Percentiles rank a stretch among this genome's conserved stretches.
phyloP scores from a whole-genome alignment of 2,888 invertebrate genomes.

The Hemicrepidius hirtus region DNA sequence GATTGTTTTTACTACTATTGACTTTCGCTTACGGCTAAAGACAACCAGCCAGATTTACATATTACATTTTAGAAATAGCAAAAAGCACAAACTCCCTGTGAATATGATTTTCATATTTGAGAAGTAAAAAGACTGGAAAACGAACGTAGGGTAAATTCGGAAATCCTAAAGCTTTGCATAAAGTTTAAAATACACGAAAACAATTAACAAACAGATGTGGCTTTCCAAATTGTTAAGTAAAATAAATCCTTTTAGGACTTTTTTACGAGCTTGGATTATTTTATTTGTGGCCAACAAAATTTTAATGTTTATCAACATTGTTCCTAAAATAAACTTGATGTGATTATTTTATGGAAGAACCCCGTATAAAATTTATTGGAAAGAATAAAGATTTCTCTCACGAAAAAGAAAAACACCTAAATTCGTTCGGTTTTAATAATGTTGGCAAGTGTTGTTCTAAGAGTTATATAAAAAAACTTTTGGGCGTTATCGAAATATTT shows the following conservation, averaged over 20 bases:
- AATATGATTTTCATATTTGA: constrained; percentile 10
- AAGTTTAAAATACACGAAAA: too few species aligned
- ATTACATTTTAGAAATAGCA: constrained; percentile 16
- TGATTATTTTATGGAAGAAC: too few species aligned
- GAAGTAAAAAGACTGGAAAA: not conserved
- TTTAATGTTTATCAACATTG: too few species aligned
- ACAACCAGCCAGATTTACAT: constrained; percentile 45
- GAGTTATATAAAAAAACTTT: constrained; percentile 27
- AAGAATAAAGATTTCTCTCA: not conserved
- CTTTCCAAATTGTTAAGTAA: too few species aligned
- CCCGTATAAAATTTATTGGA: too few species aligned
- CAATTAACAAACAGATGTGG: too few species aligned
- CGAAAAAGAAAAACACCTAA: not conserved
- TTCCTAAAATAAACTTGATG: too few species aligned
- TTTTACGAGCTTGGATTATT: too few species aligned
- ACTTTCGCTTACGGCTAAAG: constrained; percentile 46
- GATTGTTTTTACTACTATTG: constrained; percentile 52
- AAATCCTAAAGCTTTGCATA: not conserved
- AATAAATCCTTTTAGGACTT: too few species aligned
- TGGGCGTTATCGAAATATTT: constrained; percentile 33
- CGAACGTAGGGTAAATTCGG: not conserved
- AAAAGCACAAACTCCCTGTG: constrained; percentile 8
- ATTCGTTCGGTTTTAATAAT: constrained; percentile 16
- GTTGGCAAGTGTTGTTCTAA: constrained; percentile 4
- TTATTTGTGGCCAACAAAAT: too few species aligned